Evolutionary conservation across 2,888 invertebrate species (phyloP).

Genomic region (Drosophila falleni): DNA sequence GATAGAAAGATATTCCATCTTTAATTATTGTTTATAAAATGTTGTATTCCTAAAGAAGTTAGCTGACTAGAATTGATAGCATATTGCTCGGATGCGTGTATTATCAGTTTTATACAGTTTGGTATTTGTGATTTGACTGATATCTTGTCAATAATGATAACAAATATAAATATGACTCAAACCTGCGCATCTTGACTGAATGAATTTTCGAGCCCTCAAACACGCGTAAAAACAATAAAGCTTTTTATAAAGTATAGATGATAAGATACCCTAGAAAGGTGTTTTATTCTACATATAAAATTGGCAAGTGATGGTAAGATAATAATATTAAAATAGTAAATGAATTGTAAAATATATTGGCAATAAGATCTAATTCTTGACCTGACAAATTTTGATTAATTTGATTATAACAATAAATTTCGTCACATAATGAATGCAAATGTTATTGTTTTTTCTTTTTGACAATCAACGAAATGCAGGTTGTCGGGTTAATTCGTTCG

Average conservation of each 20-base stretch:
- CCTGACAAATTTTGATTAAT: no score
- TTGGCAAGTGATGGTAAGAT: no score
- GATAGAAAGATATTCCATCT: not conserved
- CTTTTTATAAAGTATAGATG: not conserved
- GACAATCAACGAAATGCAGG: conserved; percentile 26
- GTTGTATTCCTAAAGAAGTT: not conserved
- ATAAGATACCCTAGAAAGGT: not conserved
- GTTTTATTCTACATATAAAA: no score
- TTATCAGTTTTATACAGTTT: conserved; percentile 22
- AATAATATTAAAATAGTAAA: not conserved
- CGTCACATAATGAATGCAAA: conserved; percentile 17
- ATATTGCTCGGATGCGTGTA: not conserved
- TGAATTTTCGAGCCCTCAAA: not conserved
- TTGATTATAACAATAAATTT: conserved; percentile 1
- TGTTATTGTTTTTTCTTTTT: conserved; percentile 4
- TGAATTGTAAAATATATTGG: not conserved
- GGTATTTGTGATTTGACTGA: conserved; percentile 25
- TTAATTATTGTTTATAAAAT: not conserved
- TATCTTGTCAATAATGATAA: conserved; percentile 29
- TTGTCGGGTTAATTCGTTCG: conserved; percentile 32
- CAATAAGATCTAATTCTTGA: not conserved
- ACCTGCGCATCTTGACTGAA: conserved; percentile 11
- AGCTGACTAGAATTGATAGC: not conserved
- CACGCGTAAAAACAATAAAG: conserved; percentile 3
- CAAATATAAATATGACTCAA: conserved; percentile 31